Conservation (phyloP, 2,888 invertebrate species). For the Thereva unica region DNA sequence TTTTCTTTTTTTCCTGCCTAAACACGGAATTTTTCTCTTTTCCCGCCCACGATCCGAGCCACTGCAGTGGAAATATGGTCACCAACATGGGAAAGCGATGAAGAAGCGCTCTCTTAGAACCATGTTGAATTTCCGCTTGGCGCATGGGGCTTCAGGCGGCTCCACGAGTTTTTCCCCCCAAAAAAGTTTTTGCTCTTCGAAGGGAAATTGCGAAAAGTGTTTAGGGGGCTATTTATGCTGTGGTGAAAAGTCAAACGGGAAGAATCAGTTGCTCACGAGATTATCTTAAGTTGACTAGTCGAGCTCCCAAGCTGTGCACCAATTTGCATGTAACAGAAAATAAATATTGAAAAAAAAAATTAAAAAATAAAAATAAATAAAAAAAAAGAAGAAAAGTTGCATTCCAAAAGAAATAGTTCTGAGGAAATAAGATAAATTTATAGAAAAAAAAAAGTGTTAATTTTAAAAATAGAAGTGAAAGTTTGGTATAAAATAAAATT, state of each 20-base stretch:
- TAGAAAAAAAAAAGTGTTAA: too few relatives aligned
- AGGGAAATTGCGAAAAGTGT: constrained; percentile 3
- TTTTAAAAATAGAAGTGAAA: too few relatives aligned
- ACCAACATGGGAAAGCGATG: too few relatives aligned
- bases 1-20: too few relatives aligned
- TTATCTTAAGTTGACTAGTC: constrained; percentile 39
- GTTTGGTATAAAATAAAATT: too few relatives aligned
- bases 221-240: constrained; percentile 11
- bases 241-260: constrained; percentile 39
- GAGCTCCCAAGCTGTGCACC: constrained; percentile 18
- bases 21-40: too few relatives aligned
- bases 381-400: background rate
- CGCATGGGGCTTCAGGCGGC: constrained; percentile 1
- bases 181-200: constrained; percentile 18
- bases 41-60: too few relatives aligned
- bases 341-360: background rate
- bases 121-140: too few relatives aligned
- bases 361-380: background rate
- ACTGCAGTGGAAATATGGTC: too few relatives aligned
- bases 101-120: too few relatives aligned
- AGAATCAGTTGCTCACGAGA: constrained; percentile 40
- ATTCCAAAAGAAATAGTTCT: too few relatives aligned
- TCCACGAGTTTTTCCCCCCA: constrained; percentile 10
- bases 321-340: background rate
- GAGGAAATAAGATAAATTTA: too few relatives aligned